A percentile compares a stretch with the other conserved stretches of the same genome.
Conservation (phyloP, 1,140 invertebrate species). For the Zaprionus gabonicus region DNA sequence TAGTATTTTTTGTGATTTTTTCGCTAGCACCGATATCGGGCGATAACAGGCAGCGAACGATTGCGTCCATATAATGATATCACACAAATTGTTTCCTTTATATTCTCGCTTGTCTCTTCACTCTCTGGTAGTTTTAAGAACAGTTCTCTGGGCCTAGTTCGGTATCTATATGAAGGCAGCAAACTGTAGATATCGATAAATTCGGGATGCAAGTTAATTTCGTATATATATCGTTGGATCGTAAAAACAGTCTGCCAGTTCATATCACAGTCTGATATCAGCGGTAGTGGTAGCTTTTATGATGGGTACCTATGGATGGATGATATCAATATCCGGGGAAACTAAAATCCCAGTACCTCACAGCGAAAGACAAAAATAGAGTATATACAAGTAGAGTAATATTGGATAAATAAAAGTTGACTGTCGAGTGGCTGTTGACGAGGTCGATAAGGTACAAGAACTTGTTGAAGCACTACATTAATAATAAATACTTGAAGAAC, state of each 20-base stretch:
- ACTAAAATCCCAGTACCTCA: slow-evolving; percentile 66
- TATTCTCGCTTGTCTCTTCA: background rate
- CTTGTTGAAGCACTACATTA: background rate
- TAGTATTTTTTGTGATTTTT: slow-evolving; percentile 26
- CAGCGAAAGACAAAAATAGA: slow-evolving; percentile 29
- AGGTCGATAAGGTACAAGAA: background rate
- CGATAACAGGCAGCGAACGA: slow-evolving; percentile 17
- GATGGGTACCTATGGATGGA: slow-evolving; percentile 28
- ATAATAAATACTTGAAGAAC: background rate
- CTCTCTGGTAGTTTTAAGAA: slow-evolving; percentile 8
- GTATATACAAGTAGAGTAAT: background rate
- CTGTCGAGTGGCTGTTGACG: background rate
- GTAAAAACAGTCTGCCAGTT: slow-evolving; percentile 37
- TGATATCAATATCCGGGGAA: slow-evolving; percentile 38
- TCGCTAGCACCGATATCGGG: slow-evolving; percentile 2
- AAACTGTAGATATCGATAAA: slow-evolving; percentile 2
- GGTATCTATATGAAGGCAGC: background rate
- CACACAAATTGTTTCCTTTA: background rate
- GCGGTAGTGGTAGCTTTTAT: slow-evolving; percentile 71
- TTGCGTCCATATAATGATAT: slow-evolving; percentile 26
- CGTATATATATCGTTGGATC: slow-evolving; percentile 33
- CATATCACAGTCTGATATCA: slow-evolving; percentile 59
- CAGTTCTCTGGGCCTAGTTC: slow-evolving; percentile 13
- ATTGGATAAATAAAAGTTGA: background rate
- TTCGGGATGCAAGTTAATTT: slow-evolving; percentile 24